phyloP scores from a whole-genome alignment of 2,113 vertebrate species.

The Aix galericulata region DNA sequence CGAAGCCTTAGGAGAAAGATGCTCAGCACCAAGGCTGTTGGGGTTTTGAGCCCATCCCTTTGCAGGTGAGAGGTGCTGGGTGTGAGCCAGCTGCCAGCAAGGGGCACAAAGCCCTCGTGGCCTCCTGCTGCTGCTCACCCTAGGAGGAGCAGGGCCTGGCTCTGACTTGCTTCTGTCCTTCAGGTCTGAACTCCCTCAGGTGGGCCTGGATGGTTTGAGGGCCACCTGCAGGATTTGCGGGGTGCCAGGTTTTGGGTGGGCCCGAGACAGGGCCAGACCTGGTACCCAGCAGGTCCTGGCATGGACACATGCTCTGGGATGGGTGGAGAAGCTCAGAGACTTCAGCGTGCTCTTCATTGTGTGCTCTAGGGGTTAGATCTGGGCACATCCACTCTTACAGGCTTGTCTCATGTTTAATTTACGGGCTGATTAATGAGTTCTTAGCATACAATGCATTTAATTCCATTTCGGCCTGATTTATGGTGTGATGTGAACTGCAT shows the following conservation, averaged over 20 bases:
- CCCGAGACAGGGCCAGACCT: neutral
- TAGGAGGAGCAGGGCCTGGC: neutral
- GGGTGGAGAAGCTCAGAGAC: neutral
- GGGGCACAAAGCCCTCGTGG: neutral
- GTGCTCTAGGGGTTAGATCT: neutral
- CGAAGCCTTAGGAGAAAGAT: neutral
- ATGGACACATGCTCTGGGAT: neutral
- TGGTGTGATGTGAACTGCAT: slow-evolving; percentile 55
- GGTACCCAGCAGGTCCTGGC: neutral
- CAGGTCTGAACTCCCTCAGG: neutral
- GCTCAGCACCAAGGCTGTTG: neutral
- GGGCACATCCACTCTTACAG: slow-evolving; percentile 13
- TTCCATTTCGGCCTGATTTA: slow-evolving; percentile 72
- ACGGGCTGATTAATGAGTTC: slow-evolving; percentile 56
- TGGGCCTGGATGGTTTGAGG: neutral
- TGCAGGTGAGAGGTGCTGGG: rapidly evolving
- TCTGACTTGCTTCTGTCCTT: neutral
- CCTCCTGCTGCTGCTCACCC: neutral
- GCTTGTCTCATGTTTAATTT: slow-evolving; percentile 62
- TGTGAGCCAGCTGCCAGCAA: neutral
- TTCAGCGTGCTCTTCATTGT: neutral
- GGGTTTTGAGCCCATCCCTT: neutral
- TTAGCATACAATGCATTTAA: slow-evolving; percentile 69
- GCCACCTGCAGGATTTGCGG: neutral
- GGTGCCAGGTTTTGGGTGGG: neutral